Evolutionary conservation across 2,888 invertebrate genomes (phyloP).

Genomic region (Liposcelis brunnea): DNA sequence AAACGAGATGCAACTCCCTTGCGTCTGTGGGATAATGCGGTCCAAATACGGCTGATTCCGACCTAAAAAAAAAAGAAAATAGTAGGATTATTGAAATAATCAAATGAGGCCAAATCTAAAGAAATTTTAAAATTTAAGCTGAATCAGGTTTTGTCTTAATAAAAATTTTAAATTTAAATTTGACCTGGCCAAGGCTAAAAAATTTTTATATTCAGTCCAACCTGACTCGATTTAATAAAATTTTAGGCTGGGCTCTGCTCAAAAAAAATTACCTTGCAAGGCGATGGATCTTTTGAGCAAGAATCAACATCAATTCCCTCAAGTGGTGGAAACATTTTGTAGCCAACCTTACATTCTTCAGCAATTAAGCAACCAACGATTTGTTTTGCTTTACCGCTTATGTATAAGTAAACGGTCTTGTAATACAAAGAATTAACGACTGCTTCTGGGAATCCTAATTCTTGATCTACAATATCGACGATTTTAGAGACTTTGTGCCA

Average conservation of each 20-base stretch:
- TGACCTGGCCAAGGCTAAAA: too few species aligned
- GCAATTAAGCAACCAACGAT: slow-evolving; percentile 1
- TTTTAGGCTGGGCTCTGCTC: too few species aligned
- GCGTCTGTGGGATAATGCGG: neutral
- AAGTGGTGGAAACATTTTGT: slow-evolving; percentile 2
- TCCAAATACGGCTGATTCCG: slow-evolving; percentile 8
- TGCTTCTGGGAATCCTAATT: slow-evolving; percentile 1
- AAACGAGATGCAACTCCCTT: neutral
- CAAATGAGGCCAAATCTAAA: neutral
- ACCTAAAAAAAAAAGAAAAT: neutral
- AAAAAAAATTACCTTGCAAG: slow-evolving; percentile 1
- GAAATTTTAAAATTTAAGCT: neutral
- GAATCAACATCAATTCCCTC: slow-evolving; percentile 5
- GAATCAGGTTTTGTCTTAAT: neutral
- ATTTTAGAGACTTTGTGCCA: neutral
- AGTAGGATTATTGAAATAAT: neutral
- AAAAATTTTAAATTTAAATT: neutral
- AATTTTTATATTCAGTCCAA: too few species aligned
- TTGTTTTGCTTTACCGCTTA: neutral
- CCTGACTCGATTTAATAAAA: too few species aligned
- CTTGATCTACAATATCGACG: slow-evolving; percentile 3
- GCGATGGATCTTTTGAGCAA: slow-evolving; percentile 1
- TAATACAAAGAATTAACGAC: neutral
- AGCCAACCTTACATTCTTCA: neutral
- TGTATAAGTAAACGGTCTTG: neutral